A percentile compares a stretch with the other conserved stretches of the same genome.
phyloP scores from a whole-genome alignment of 2,888 invertebrate genomes.

The Drosophila mercatorum region DNA sequence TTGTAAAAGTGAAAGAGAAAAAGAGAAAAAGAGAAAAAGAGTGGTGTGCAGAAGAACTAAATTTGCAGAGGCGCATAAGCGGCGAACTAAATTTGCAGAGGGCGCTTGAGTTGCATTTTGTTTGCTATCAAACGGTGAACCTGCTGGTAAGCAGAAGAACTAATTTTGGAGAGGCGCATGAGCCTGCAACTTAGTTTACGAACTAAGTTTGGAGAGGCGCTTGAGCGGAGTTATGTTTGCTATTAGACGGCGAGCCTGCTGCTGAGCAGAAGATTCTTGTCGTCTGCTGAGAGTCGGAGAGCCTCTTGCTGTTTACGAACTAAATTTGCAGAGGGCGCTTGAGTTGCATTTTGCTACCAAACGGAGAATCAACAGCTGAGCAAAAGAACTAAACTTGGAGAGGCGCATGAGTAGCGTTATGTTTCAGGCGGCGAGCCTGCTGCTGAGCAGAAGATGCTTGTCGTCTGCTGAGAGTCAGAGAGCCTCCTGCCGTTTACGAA shows the following conservation, averaged over 20 bases:
- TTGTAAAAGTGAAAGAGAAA: not conserved
- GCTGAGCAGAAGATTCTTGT: not conserved
- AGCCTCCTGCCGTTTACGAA: not conserved
- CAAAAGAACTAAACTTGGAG: not conserved
- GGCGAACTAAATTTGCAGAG: not conserved
- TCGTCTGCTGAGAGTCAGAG: not conserved
- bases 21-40: not conserved
- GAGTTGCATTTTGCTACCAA: not conserved
- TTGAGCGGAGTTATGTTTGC: no score
- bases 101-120: not conserved
- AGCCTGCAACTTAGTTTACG: no score
- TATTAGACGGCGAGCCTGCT: no score
- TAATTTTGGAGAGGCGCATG: no score
- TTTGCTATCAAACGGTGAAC: not conserved
- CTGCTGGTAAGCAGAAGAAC: not conserved
- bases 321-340: not conserved
- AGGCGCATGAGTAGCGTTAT: not conserved
- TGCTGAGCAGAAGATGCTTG: no score
- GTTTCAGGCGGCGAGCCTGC: not conserved
- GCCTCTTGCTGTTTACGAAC: not conserved
- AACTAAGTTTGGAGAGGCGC: no score
- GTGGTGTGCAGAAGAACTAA: not conserved
- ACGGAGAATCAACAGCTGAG: not conserved
- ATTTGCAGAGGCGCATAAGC: not conserved
- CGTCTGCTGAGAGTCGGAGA: not conserved